A percentile compares a stretch with the other conserved stretches of the same genome.
Conservation (phyloP, 2,888 invertebrate species). For the Drosophila fulvimacula region DNA sequence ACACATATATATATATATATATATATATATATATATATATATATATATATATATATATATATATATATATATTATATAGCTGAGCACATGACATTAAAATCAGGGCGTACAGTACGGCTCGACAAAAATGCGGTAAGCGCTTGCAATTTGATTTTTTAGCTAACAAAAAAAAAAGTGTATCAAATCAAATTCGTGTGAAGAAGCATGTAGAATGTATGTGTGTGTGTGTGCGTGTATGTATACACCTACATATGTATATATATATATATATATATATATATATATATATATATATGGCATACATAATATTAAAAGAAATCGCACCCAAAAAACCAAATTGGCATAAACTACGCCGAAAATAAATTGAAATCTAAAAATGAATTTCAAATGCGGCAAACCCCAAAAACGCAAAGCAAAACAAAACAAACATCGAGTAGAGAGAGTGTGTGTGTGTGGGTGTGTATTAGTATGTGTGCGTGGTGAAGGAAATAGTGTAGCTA, state of each 20-base stretch:
- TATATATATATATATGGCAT: conserved; percentile 56
- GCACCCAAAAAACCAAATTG: conserved; percentile 73
- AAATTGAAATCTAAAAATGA: conserved; percentile 78
- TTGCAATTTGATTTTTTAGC: conserved; percentile 51
- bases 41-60: background rate
- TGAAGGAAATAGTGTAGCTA: conserved; percentile 42
- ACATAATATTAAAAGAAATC: conserved; percentile 77
- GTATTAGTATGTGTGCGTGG: conserved; percentile 2
- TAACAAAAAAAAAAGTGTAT: conserved; percentile 51
- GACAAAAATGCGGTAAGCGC: conserved; percentile 11
- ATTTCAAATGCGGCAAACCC: conserved; percentile 70
- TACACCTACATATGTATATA: background rate
- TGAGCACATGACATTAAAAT: conserved; percentile 35
- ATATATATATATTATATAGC: conserved; percentile 3
- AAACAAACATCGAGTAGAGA: conserved; percentile 45
- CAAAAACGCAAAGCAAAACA: conserved; percentile 47
- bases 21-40: background rate
- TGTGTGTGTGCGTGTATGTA: background rate
- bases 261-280: conserved; percentile 3
- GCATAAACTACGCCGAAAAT: conserved; percentile 79
- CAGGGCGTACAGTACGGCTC: conserved; percentile 49
- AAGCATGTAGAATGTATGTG: conserved; percentile 18
- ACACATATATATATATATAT: background rate
- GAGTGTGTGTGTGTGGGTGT: conserved; percentile 7
- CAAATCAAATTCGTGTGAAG: conserved; percentile 66